Evolutionary conservation across 2,797 vertebrate species (phyloP).

Genomic region (Acrocephalus scirpaceus): DNA sequence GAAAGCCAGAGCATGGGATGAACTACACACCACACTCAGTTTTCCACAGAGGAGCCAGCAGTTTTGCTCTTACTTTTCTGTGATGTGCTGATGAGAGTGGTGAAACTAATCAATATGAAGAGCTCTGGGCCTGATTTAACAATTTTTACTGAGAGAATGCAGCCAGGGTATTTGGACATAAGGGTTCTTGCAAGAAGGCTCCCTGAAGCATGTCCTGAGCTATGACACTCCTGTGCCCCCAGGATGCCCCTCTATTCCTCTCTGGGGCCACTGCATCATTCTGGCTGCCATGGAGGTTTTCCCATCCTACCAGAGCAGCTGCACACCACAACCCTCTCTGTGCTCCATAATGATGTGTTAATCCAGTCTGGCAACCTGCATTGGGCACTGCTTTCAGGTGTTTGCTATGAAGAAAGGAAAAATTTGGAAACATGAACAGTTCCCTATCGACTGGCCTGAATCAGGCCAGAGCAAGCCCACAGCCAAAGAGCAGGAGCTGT

Average conservation of each 20-base stretch:
- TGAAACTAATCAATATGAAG: neutral
- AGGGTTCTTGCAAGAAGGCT: neutral
- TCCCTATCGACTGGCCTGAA: neutral
- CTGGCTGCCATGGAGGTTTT: neutral
- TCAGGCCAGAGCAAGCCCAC: neutral
- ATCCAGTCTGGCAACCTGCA: neutral
- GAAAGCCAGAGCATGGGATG: neutral
- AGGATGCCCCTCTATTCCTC: neutral
- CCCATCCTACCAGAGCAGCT: neutral
- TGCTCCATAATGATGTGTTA: neutral
- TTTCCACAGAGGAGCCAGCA: neutral
- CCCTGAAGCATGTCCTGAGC: neutral
- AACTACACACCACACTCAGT: neutral
- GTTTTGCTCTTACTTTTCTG: neutral
- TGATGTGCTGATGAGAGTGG: neutral
- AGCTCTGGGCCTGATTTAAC: neutral
- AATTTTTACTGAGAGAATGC: neutral
- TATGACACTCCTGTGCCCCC: too few relatives aligned
- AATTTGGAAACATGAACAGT: neutral
- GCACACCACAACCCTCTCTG: neutral
- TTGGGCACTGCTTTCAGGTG: neutral
- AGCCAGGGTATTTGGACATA: neutral
- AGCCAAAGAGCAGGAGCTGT: neutral
- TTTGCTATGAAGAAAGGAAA: neutral
- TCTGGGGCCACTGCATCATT: neutral